Base-by-base conservation (phyloP, 2,888 invertebrate genomes). In the Venusia cambrica region DNA sequence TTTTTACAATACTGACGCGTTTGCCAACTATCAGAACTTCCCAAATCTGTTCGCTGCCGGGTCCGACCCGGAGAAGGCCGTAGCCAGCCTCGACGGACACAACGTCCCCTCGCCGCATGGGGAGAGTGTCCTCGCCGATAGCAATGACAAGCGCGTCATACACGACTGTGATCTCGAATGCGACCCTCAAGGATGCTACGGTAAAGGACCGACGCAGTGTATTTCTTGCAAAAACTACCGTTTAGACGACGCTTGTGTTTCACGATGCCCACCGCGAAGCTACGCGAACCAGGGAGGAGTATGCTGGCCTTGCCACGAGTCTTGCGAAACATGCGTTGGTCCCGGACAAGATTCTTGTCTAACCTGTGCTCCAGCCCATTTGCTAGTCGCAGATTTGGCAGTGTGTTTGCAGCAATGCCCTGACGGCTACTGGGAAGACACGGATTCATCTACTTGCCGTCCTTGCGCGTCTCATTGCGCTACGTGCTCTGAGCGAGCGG, bases 231-330 rank as follows among this genome's bases (percentile, higher is more conserved):
- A 92, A 69, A 92, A 93, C 61, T 94, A 93, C 62, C 88, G 94
- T 21, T 88, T 95, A 51, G 95, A 95, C 66, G 94, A 94, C 63
- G 92, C 93, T 9, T 96, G 96, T 69, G 94, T 96, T 2, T 93
- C 93, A 45, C 90, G 92, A 26, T 96, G 96, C 65, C 96, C 96
- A 3, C 94, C 94, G 5, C 89, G 95, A 54, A 95, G 94, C 61
- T 96, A 92, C 58, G 92, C 93, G 0, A 94, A 94, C 64, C 92
- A 93, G 56, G 93, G 92, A 19, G 93, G 92, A 20, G 90, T 92
- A 9, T 97, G 96, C 60, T 93, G 93, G 90, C 93, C 94, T 0
- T 97, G 97, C 58, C 95, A 96, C 64, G 94, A 95, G 63, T 94
- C 95, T 5, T 97, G 97, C 62, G 93, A 94, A 67, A 95, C 94